Percentiles rank a stretch among this genome's conserved stretches.
phyloP scores from a whole-genome alignment of 2,113 vertebrate genomes.

The Aphyosemion australe region DNA sequence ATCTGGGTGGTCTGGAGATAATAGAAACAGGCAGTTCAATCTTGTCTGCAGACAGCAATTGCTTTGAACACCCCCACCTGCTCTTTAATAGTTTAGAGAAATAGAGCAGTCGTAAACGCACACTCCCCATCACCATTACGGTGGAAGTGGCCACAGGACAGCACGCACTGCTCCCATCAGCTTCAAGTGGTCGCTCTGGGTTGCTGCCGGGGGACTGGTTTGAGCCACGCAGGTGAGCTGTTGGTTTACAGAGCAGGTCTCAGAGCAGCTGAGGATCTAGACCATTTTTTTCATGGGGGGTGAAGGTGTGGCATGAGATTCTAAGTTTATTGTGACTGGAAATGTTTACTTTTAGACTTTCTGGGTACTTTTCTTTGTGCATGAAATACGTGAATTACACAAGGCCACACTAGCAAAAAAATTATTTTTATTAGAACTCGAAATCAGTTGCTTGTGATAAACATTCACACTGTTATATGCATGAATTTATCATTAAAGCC shows the following conservation, averaged over 20 bases:
- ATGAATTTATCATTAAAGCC: no score
- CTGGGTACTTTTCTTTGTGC: no score
- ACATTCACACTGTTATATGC: no score
- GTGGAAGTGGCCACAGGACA: constrained; percentile 55
- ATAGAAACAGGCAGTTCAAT: constrained; percentile 43
- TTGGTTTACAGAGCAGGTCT: not conserved
- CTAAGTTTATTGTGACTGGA: no score
- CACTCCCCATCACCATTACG: constrained; percentile 16
- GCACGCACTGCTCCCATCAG: constrained; percentile 41
- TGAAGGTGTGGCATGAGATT: no score
- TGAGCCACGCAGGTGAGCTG: not conserved
- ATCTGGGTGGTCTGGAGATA: constrained; percentile 22
- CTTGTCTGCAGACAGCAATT: constrained; percentile 30
- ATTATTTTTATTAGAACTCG: no score
- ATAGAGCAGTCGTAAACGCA: constrained; percentile 61
- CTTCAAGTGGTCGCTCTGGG: constrained; percentile 37
- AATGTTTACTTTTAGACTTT: no score
- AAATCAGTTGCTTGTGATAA: no score
- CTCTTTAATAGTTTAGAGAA: constrained; percentile 62
- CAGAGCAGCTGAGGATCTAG: no score
- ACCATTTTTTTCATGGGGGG: no score
- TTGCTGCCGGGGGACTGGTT: constrained; percentile 37
- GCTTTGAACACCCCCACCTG: constrained; percentile 63
- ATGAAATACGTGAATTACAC: no score
- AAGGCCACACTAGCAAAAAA: no score